A percentile compares a stretch with the other conserved stretches of the same genome.
Evolutionary conservation across 2,113 vertebrate genomes (phyloP).

Genomic region (Cranoglanis bouderius): DNA sequence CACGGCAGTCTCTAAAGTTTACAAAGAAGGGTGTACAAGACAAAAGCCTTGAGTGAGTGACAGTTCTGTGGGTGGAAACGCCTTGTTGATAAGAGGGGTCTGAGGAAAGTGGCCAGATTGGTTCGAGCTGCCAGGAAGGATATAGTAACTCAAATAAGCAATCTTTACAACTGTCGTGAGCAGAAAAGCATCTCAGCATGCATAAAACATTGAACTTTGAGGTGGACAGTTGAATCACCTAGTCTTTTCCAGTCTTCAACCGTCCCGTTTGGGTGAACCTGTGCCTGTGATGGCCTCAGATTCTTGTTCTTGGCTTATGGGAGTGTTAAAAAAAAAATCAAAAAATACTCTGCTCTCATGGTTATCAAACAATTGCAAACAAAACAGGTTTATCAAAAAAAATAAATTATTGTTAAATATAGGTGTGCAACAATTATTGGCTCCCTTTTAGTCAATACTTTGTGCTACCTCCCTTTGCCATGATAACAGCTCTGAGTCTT

Average conservation of each 20-base stretch:
- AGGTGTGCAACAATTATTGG: no score
- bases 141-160: neutral
- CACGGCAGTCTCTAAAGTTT: no score
- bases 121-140: neutral
- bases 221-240: neutral
- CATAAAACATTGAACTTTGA: neutral
- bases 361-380: no score
- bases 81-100: neutral
- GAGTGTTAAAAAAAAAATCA: no score
- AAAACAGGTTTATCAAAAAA: no score
- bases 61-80: neutral
- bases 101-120: neutral
- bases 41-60: neutral
- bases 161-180: neutral
- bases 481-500: no score
- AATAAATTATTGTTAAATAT: no score
- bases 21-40: neutral
- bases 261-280: neutral
- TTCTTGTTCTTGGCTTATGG: neutral
- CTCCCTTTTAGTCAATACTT: no score
- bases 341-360: no score
- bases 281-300: neutral
- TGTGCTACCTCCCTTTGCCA: no score
- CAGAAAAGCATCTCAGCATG: neutral
- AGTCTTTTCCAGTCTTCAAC: neutral